phyloP scores from a whole-genome alignment of 2,113 vertebrate species.

The Mungos mungo region DNA sequence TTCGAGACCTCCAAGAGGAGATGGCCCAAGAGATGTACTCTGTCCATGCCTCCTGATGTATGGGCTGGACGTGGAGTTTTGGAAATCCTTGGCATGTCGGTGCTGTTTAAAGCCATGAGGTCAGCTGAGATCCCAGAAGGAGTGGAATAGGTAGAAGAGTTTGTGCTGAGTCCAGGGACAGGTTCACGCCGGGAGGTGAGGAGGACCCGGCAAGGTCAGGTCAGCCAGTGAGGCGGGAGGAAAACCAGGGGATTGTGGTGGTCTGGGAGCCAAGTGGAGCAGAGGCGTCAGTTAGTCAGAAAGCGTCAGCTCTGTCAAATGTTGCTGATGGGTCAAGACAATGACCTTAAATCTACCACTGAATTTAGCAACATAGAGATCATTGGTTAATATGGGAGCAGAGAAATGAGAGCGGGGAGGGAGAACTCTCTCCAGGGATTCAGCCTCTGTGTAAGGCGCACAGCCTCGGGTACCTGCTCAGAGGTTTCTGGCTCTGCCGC shows the following conservation, averaged over 20 bases:
- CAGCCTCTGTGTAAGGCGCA: not conserved
- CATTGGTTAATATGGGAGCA: not conserved
- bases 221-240: not conserved
- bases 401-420: not conserved
- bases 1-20: not conserved
- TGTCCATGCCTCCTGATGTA: not conserved
- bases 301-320: not conserved
- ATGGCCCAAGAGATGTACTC: not conserved
- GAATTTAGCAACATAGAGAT: not conserved
- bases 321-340: not conserved
- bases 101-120: not conserved
- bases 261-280: slow-evolving; percentile 23
- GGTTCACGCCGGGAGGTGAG: not conserved
- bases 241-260: not conserved
- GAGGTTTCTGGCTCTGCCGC: not conserved
- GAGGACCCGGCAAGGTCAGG: not conserved
- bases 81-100: not conserved
- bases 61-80: not conserved
- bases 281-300: not conserved
- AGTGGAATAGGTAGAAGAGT: not conserved
- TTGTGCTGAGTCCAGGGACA: not conserved
- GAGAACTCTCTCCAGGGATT: not conserved
- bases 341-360: not conserved
- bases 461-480: not conserved
- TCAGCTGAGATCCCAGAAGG: not conserved